Conservation (phyloP, 2,888 invertebrate genomes). For the Geophilus truncorum region DNA sequence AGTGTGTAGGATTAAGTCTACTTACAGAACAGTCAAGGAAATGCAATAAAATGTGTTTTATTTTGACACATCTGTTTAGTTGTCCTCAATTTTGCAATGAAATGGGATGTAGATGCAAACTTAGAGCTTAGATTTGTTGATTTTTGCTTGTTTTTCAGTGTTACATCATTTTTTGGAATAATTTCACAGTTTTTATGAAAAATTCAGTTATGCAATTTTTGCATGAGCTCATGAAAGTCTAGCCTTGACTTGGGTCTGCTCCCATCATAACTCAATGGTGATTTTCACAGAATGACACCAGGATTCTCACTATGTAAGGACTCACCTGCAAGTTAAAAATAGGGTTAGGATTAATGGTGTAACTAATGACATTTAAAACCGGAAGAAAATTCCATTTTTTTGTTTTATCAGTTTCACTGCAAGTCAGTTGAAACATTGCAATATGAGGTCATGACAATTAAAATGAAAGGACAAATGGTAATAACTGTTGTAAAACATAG, state of each 20-base stretch:
- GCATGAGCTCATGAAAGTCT: not conserved
- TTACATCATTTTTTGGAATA: not conserved
- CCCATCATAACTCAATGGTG: not conserved
- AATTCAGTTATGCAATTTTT: not conserved
- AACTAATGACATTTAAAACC: not conserved
- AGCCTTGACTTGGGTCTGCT: not conserved
- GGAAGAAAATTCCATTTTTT: not conserved
- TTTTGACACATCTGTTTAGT: not conserved
- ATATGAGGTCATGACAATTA: too few relatives aligned
- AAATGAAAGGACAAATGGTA: too few relatives aligned
- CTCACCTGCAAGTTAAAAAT: not conserved
- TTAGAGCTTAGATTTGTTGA: not conserved
- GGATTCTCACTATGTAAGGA: not conserved
- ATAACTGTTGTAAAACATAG: too few relatives aligned
- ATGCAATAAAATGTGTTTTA: not conserved
- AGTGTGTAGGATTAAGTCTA: too few relatives aligned
- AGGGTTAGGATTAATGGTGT: not conserved
- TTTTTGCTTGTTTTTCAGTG: not conserved
- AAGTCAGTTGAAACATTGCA: too few relatives aligned
- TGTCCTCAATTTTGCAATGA: not conserved
- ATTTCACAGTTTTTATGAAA: not conserved
- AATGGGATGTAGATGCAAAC: not conserved
- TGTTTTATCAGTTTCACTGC: too few relatives aligned
- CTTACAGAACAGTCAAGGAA: not conserved
- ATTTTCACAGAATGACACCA: not conserved